A percentile compares a stretch with the other conserved stretches of the same genome.
Evolutionary conservation across 2,113 vertebrate species (phyloP).

Genomic region (Oenanthe oenanthe): DNA sequence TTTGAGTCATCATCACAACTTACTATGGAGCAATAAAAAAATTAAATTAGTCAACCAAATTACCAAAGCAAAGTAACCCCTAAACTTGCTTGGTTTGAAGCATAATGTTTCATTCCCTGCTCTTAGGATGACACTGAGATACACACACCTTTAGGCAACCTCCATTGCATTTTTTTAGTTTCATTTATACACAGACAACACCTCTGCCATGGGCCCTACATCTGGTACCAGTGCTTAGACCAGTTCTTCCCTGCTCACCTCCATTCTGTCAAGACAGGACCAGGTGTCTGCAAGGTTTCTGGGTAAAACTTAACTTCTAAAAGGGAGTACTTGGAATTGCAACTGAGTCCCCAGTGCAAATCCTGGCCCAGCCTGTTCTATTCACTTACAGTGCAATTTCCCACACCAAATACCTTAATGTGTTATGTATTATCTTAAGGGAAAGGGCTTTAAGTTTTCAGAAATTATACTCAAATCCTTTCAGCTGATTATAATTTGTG

Average conservation of each 20-base stretch:
- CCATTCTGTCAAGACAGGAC: not conserved
- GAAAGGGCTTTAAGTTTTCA: not conserved
- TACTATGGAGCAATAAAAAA: not conserved
- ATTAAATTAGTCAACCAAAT: not conserved
- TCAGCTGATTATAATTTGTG: not conserved
- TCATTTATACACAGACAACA: not conserved
- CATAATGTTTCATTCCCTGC: not conserved
- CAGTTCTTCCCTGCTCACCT: not conserved
- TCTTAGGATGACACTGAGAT: not conserved
- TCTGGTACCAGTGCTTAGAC: not conserved
- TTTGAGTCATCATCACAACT: not conserved
- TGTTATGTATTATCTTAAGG: not conserved
- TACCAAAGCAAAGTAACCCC: not conserved
- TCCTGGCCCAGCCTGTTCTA: not conserved
- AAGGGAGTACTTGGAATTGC: not conserved
- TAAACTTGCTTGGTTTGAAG: not conserved
- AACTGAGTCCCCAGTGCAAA: not conserved
- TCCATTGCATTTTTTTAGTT: not conserved
- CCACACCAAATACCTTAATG: accelerated
- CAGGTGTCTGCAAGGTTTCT: not conserved
- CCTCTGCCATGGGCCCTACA: accelerated
- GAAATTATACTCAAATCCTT: not conserved
- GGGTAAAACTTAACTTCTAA: not conserved
- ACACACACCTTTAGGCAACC: accelerated
- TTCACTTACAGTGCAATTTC: not conserved